Evolutionary conservation across 2,797 vertebrate genomes (phyloP).

Genomic region (Glyptemys insculpta): DNA sequence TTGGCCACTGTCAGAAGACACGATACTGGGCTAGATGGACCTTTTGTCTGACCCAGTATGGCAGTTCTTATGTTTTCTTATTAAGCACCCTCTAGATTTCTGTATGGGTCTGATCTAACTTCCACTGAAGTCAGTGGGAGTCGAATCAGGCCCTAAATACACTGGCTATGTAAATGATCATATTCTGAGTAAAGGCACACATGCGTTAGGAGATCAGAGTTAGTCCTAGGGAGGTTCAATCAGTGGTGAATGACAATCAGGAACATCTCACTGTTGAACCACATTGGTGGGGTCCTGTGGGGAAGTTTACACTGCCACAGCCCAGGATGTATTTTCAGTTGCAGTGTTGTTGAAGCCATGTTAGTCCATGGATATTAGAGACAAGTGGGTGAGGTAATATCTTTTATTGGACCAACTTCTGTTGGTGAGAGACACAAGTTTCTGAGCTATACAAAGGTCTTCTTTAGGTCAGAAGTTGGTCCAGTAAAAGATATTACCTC

Average conservation of each 20-base stretch:
- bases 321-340: background rate
- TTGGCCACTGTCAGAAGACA: no score
- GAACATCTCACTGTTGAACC: background rate
- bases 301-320: background rate
- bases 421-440: background rate
- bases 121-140: background rate
- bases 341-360: background rate
- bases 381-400: background rate
- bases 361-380: background rate
- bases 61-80: background rate
- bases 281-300: background rate
- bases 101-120: background rate
- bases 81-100: accelerated
- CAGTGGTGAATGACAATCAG: background rate
- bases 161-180: background rate
- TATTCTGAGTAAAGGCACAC: background rate
- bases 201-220: background rate
- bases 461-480: background rate
- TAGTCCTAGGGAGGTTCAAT: background rate
- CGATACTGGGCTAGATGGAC: background rate
- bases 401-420: background rate
- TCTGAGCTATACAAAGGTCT: background rate
- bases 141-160: background rate
- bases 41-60: background rate
- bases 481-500: background rate